These are phyloP conservation scores for Scotopteryx bipunctaria DNA, from an alignment of 2,888 invertebrate genomes.

Conservation along the genomic window DNA sequence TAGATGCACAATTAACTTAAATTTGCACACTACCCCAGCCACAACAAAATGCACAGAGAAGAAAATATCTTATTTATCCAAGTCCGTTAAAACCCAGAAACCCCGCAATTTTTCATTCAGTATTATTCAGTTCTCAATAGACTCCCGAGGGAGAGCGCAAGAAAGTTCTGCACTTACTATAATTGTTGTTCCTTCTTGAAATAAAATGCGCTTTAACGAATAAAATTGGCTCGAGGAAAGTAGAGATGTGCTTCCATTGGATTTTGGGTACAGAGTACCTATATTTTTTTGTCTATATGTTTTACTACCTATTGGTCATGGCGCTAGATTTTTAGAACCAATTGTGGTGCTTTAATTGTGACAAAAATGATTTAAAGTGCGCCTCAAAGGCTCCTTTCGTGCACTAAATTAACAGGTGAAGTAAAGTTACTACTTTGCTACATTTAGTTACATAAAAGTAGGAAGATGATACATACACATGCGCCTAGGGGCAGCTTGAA, in stretches of 20 bases:
- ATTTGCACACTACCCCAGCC: conserved; percentile 1
- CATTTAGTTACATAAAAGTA: no score
- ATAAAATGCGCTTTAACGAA: conserved; percentile 43
- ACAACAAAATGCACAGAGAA: conserved; percentile 15
- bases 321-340: no score
- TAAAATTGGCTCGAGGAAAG: conserved; percentile 51
- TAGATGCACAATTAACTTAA: background rate
- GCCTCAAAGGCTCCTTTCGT: no score
- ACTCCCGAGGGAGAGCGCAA: conserved; percentile 40
- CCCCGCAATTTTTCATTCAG: conserved; percentile 47
- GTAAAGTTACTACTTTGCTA: no score
- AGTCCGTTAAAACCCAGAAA: conserved; percentile 35
- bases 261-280: background rate
- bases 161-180: conserved; percentile 63
- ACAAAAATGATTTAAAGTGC: no score
- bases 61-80: conserved; percentile 27
- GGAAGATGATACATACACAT: no score
- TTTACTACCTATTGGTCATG: background rate
- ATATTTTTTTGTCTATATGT: background rate
- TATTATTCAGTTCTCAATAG: conserved; percentile 48
- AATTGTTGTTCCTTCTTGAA: conserved; percentile 56
- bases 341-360: no score
- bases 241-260: conserved; percentile 26
- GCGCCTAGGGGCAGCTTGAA: no score
- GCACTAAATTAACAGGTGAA: no score